phyloP scores from a whole-genome alignment of 2,888 invertebrate species.

The Aspidiotus rigidus region DNA sequence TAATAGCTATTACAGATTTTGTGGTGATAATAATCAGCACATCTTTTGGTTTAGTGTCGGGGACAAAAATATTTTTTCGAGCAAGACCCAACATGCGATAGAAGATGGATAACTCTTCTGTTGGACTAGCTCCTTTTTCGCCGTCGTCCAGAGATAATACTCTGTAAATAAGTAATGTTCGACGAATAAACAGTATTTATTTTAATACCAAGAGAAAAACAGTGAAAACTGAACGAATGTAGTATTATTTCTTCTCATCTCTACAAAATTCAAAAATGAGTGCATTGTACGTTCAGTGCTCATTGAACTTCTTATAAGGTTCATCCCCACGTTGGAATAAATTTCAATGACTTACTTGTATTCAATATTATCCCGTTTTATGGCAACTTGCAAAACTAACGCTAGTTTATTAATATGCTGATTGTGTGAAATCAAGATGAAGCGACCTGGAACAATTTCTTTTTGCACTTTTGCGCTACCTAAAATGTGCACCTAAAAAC shows the following conservation, averaged over 20 bases:
- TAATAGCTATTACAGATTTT: constrained; percentile 59
- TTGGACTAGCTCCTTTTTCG: constrained; percentile 14
- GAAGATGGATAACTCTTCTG: constrained; percentile 18
- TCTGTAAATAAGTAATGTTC: constrained; percentile 20
- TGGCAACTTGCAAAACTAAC: constrained; percentile 47
- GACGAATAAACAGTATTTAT: not conserved
- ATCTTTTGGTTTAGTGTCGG: constrained; percentile 3
- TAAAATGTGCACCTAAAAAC: constrained; percentile 12
- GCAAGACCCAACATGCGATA: constrained; percentile 17
- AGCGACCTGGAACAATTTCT: constrained; percentile 48
- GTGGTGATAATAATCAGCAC: constrained; percentile 42
- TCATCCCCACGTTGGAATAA: too few relatives aligned
- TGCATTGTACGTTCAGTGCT: too few relatives aligned
- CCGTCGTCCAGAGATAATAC: constrained; percentile 32
- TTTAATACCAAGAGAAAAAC: too few relatives aligned
- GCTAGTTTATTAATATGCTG: constrained; percentile 65
- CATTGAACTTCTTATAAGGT: too few relatives aligned
- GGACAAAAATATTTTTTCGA: constrained; percentile 18
- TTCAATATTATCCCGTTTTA: constrained; percentile 31
- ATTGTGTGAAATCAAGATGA: constrained; percentile 60
- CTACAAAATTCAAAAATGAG: not conserved
- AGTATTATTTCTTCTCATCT: too few relatives aligned
- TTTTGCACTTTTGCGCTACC: constrained; percentile 20
- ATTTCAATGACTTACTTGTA: constrained; percentile 27
- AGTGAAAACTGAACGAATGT: too few relatives aligned